Evolutionary conservation across 2,113 vertebrate species (phyloP).

Genomic region (Craseonycteris thonglongyai): DNA sequence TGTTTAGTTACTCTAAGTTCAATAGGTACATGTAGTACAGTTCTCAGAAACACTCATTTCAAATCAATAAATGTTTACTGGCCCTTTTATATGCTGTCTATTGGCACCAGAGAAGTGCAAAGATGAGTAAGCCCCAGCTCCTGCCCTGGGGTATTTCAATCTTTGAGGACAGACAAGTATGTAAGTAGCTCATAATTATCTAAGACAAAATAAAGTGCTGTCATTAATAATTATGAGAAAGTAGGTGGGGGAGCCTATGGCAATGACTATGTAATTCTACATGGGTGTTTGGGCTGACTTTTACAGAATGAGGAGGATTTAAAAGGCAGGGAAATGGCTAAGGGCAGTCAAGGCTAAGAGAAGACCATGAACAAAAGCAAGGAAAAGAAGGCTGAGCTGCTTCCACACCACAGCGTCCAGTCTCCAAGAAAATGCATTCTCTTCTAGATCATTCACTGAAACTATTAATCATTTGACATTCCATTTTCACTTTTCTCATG

Average conservation of each 20-base stretch:
- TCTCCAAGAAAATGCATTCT: not conserved
- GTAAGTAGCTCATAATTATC: not conserved
- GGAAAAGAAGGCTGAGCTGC: not conserved
- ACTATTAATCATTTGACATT: not conserved
- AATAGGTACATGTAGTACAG: not conserved
- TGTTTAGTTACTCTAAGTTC: not conserved
- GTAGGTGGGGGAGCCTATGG: not conserved
- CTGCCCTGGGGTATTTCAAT: not conserved
- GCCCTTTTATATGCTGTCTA: no score
- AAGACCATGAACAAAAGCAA: not conserved
- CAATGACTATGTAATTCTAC: not conserved
- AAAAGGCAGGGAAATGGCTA: not conserved
- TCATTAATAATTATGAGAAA: not conserved
- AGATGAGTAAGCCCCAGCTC: not conserved
- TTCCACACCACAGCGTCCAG: not conserved
- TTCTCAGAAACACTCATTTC: not conserved
- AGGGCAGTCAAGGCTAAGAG: not conserved
- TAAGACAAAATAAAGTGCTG: not conserved
- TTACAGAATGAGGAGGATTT: not conserved
- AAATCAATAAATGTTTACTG: not conserved
- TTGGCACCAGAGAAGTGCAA: not conserved
- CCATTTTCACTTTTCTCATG: not conserved
- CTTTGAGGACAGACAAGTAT: not conserved
- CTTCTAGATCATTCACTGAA: not conserved
- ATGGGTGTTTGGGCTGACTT: no score